Base-by-base conservation (phyloP, 1,140 invertebrate species). In the Halyomorpha halys region DNA sequence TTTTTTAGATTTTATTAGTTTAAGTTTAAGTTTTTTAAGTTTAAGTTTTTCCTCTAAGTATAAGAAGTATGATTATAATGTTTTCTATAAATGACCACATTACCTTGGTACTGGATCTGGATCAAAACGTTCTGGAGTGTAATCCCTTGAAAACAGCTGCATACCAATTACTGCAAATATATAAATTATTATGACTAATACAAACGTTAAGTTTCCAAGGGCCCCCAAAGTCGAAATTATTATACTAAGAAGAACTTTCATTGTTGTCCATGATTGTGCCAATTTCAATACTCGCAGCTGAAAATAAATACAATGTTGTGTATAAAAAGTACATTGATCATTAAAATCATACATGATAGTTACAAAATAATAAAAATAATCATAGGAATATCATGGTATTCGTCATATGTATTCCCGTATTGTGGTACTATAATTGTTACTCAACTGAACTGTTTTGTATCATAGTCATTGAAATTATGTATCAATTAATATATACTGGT, bases 121-220 rank as follows among this genome's bases (percentile, higher is more conserved):
- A 15, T 21, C 18, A 56, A 56, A 56, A 5, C 53, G 18, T 56
- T 56, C 53, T 23, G 53, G 53, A 23, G 53, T 82, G 74, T 96
- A 97, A 74, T 90, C 88, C 75, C 91, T 90, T 70, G 91, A 92
- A 81, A 98, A 97, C 69, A 98, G 83, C 78, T 97, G 94, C 90
- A 97, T 97, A 68, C 94, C 94, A 91, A 97, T 94, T 67, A 97
- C 92, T 75, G 94, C 92, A 78, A 95, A 98, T 77, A 98, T 98
- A 82, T 97, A 97, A 80, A 97, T 95, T 77, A 98, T 96, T 78
- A 98, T 97, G 75, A 88, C 93, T 74, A 97, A 83, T 70, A 97
- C 93, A 80, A 97, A 94, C 68, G 93, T 96, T 76, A 98, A 81
- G 81, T 97, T 98, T 80, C 94, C 94, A 78, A 98, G 83, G 72